Percentiles rank a stretch among this genome's conserved stretches.
These are phyloP conservation scores for Phoeniculus purpureus DNA, from an alignment of 2,797 vertebrate species.

Conservation along the genomic window DNA sequence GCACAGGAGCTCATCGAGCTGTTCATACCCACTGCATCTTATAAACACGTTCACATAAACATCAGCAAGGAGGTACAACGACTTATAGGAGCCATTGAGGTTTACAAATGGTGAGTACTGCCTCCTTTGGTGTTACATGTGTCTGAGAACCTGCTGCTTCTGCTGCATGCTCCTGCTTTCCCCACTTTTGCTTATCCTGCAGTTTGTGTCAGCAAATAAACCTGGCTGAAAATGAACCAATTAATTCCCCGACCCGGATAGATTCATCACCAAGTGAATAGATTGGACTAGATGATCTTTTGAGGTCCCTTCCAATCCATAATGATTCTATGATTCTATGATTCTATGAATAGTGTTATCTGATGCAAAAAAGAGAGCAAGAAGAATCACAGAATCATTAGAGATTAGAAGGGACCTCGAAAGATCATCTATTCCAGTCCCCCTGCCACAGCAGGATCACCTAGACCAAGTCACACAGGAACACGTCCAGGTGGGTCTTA, in stretches of 20 bases:
- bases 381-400: not conserved
- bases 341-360: not conserved
- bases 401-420: too few species aligned
- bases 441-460: too few species aligned
- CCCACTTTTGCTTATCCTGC: not conserved
- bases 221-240: not conserved
- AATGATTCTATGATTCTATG: too few species aligned
- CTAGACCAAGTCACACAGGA: too few species aligned
- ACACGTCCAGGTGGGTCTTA: too few species aligned
- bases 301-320: too few species aligned
- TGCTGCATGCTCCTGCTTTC: not conserved
- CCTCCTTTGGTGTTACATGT: not conserved
- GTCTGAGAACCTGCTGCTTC: not conserved
- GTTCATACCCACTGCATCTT: not conserved
- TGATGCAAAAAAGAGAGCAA: not conserved
- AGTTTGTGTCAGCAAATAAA: not conserved
- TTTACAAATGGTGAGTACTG: not conserved
- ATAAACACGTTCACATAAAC: not conserved
- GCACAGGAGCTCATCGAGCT: not conserved
- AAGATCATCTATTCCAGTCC: too few species aligned
- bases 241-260: not conserved
- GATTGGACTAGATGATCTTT: too few species aligned
- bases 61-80: not conserved
- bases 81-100: not conserved
- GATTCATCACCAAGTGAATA: not conserved